Conservation (phyloP, 1,140 invertebrate genomes). For the Polypedilum pembai region DNA sequence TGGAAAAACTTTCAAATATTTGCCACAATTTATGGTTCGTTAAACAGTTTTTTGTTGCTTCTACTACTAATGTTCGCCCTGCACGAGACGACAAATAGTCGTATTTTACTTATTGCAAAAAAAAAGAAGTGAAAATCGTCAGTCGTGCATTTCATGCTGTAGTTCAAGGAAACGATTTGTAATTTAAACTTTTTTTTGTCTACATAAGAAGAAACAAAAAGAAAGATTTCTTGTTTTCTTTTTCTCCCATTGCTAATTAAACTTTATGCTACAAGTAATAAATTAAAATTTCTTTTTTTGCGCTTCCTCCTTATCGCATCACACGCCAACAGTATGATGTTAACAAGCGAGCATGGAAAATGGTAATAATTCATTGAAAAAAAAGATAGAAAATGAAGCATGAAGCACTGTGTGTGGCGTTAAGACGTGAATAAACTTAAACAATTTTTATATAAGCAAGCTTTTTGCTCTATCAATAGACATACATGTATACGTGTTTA, state of each 20-base stretch:
- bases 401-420: not conserved
- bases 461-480: not conserved
- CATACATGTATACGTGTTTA: no score
- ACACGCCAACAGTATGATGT: not conserved
- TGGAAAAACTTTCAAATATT: constrained; percentile 10
- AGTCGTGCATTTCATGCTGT: not conserved
- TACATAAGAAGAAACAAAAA: no score
- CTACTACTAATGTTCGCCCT: not conserved
- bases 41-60: not conserved
- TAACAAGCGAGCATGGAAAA: constrained; percentile 6
- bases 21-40: constrained; percentile 11
- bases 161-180: not conserved
- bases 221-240: no score
- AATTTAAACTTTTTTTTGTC: not conserved
- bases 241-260: not conserved
- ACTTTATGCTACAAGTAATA: constrained; percentile 4
- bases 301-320: not conserved
- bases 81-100: not conserved
- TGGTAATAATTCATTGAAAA: constrained; percentile 1
- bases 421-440: constrained; percentile 18
- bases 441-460: not conserved
- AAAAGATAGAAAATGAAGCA: not conserved
- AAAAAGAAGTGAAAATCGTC: not conserved
- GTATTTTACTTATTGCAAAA: not conserved
- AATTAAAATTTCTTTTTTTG: constrained; percentile 1